Percentiles rank a stretch among this genome's conserved stretches.
Conservation (phyloP, 2,797 vertebrate species). For the Fringilla coelebs region DNA sequence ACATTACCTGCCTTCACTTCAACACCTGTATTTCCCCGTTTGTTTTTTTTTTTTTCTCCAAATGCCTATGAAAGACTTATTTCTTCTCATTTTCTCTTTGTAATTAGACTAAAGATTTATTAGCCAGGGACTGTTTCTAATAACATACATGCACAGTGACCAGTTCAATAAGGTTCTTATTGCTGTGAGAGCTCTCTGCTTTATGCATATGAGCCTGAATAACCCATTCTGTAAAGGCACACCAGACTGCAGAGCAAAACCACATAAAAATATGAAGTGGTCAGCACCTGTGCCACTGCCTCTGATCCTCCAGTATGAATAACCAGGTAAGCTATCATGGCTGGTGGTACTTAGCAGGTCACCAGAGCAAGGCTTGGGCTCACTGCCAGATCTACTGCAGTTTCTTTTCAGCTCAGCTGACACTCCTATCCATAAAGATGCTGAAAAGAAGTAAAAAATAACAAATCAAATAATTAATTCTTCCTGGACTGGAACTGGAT, state of each 20-base stretch:
- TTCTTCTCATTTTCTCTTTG: background rate
- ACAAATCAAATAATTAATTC: background rate
- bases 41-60: background rate
- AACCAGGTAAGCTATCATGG: accelerated
- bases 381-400: background rate
- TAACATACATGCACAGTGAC: background rate
- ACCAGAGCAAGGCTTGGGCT: background rate
- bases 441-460: background rate
- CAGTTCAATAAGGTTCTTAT: background rate
- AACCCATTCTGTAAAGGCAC: background rate
- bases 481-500: background rate
- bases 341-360: background rate
- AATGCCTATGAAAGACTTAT: background rate
- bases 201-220: background rate
- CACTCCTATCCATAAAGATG: background rate
- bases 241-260: background rate
- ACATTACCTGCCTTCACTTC: background rate
- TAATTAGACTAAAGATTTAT: background rate
- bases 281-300: background rate
- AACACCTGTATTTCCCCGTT: background rate
- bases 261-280: background rate
- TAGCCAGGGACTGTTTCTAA: background rate
- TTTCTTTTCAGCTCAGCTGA: background rate
- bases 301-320: background rate
- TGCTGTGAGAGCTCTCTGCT: background rate